Percentiles rank a stretch among this genome's conserved stretches.
Conservation (phyloP, 1,140 invertebrate genomes). For the Sycophaga agraensis region DNA sequence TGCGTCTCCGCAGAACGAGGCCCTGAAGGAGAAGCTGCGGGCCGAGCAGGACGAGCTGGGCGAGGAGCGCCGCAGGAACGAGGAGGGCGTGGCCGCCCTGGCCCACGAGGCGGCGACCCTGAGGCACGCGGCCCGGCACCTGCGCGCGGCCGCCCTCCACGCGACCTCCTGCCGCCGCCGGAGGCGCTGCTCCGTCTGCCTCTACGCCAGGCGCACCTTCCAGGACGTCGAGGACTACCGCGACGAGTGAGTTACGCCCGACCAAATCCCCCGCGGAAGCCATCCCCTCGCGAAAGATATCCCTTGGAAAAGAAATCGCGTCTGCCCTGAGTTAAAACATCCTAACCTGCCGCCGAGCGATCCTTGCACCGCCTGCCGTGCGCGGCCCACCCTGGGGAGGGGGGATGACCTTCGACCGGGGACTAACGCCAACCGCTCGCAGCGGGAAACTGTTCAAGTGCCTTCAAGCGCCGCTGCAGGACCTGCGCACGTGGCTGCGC, state of each 20-base stretch:
- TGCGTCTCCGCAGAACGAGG: conserved; percentile 52
- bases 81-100: conserved; percentile 50
- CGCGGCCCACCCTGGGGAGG: too few species aligned
- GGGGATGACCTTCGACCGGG: too few species aligned
- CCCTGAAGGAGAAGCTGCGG: conserved; percentile 58
- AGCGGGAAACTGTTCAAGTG: conserved; percentile 64
- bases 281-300: too few species aligned
- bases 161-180: conserved; percentile 53
- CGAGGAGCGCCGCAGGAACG: conserved; percentile 45
- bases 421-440: conserved; percentile 19
- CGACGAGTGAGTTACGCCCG: conserved; percentile 61
- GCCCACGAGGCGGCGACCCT: conserved; percentile 47
- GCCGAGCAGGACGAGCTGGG: conserved; percentile 56
- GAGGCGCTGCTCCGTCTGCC: conserved; percentile 64
- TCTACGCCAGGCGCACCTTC: conserved; percentile 64
- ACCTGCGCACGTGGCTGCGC: conserved; percentile 61
- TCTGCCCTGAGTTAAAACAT: too few species aligned
- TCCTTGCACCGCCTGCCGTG: too few species aligned
- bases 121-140: conserved; percentile 49
- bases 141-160: conserved; percentile 49
- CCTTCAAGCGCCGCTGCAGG: conserved; percentile 62
- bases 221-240: conserved; percentile 58
- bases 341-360: too few species aligned
- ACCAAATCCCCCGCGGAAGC: too few species aligned
- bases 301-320: too few species aligned